Evolutionary conservation across 1,140 invertebrate species (phyloP).

Genomic region (Stratiolaelaps scimitus): DNA sequence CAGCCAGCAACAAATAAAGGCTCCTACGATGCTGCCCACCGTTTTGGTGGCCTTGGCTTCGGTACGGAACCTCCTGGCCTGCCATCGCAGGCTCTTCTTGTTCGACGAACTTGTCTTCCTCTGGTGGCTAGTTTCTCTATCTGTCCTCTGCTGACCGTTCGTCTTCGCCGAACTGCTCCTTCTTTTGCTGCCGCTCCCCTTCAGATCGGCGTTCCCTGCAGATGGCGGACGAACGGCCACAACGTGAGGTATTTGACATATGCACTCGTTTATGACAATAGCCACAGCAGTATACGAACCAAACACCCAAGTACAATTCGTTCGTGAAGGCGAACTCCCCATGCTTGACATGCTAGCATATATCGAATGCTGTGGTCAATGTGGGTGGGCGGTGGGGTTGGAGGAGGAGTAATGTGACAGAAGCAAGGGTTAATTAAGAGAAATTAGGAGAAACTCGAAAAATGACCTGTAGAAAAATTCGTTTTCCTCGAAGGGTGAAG

Average conservation of each 20-base stretch:
- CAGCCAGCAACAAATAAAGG: slow-evolving; percentile 82
- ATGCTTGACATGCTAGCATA: no score
- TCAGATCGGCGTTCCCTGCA: slow-evolving; percentile 23
- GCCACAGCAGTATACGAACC: no score
- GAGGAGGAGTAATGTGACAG: no score
- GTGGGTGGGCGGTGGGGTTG: no score
- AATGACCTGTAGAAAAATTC: background rate
- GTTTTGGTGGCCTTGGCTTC: slow-evolving; percentile 90
- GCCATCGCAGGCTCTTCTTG: slow-evolving; percentile 49
- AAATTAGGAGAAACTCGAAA: background rate
- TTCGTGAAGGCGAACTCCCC: no score
- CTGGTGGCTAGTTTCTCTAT: slow-evolving; percentile 47
- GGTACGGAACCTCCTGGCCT: slow-evolving; percentile 69
- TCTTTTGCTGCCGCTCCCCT: slow-evolving; percentile 28
- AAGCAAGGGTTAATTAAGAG: background rate
- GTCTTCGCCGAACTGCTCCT: slow-evolving; percentile 29
- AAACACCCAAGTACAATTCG: no score
- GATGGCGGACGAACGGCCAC: no score
- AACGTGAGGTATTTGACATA: no score
- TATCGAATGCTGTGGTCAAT: no score
- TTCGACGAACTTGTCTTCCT: slow-evolving; percentile 28
- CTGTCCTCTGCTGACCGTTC: slow-evolving; percentile 2
- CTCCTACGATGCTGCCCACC: slow-evolving; percentile 79
- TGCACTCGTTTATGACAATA: no score
- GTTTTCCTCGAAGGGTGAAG: slow-evolving; percentile 5